Evolutionary conservation across 2,888 invertebrate genomes (phyloP).

Genomic region (Luperina nickerlii): DNA sequence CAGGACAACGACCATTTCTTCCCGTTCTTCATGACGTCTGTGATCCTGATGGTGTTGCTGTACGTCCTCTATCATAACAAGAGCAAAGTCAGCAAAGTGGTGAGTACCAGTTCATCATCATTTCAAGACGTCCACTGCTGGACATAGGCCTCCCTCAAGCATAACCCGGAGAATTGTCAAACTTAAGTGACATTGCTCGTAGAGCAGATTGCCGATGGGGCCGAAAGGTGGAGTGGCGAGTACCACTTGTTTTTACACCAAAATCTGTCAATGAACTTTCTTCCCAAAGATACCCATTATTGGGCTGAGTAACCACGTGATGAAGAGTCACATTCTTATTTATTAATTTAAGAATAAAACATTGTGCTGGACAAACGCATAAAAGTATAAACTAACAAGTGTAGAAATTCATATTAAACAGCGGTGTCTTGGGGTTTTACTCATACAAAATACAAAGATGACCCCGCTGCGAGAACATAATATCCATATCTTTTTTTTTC

Average conservation of each 20-base stretch:
- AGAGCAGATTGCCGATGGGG: too few relatives aligned
- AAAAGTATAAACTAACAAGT: constrained; percentile 1
- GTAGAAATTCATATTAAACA: not conserved
- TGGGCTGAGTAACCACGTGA: not conserved
- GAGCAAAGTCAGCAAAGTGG: constrained; percentile 86
- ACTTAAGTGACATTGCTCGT: not conserved
- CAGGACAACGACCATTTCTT: constrained; percentile 86
- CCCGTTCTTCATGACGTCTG: constrained; percentile 84
- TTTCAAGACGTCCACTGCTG: not conserved
- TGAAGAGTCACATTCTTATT: not conserved
- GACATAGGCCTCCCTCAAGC: not conserved
- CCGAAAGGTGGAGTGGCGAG: not conserved
- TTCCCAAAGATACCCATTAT: not conserved
- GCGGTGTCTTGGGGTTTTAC: not conserved
- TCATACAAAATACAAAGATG: not conserved
- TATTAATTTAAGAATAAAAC: not conserved
- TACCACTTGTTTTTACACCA: not conserved
- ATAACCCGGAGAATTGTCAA: not conserved
- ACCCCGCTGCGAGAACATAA: not conserved
- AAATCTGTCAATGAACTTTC: not conserved
- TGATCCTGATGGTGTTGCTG: constrained; percentile 81
- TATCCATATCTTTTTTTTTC: constrained; percentile 53
- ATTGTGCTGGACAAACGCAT: not conserved
- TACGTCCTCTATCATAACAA: constrained; percentile 87
- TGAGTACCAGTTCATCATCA: constrained; percentile 71